These are phyloP conservation scores for Eueides isabella DNA, from an alignment of 1,140 invertebrate species.

Conservation along the genomic window DNA sequence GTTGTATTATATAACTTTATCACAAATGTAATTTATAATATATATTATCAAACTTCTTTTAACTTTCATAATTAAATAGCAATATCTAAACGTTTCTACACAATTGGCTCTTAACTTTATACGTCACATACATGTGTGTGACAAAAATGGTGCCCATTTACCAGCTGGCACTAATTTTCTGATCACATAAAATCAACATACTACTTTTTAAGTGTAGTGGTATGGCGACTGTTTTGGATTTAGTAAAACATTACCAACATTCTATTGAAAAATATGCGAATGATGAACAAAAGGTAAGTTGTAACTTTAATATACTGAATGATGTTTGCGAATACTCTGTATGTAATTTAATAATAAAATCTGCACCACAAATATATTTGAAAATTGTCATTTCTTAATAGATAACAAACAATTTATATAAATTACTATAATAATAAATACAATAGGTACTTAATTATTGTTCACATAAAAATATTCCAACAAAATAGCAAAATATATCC, in stretches of 20 bases:
- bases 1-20: too few relatives aligned
- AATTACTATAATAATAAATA: not conserved
- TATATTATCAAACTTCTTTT: conserved; percentile 30
- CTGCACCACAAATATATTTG: not conserved
- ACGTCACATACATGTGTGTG: conserved; percentile 62
- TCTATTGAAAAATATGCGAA: conserved; percentile 84
- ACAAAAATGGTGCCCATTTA: conserved; percentile 78
- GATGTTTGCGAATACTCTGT: conserved; percentile 21
- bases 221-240: conserved; percentile 77
- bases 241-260: conserved; percentile 84
- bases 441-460: not conserved
- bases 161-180: conserved; percentile 76
- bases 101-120: conserved; percentile 30
- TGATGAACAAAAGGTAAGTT: conserved; percentile 84
- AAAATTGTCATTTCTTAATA: not conserved
- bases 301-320: conserved; percentile 15
- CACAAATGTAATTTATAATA: too few relatives aligned
- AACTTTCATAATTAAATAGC: not conserved
- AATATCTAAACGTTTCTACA: conserved; percentile 27
- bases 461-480: not conserved
- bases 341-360: conserved; percentile 31
- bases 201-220: conserved; percentile 51
- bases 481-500: not conserved
- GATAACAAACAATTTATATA: not conserved
- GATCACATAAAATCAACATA: conserved; percentile 56